These are phyloP conservation scores for Drosophila lacicola DNA, from an alignment of 2,888 invertebrate genomes.

Conservation along the genomic window DNA sequence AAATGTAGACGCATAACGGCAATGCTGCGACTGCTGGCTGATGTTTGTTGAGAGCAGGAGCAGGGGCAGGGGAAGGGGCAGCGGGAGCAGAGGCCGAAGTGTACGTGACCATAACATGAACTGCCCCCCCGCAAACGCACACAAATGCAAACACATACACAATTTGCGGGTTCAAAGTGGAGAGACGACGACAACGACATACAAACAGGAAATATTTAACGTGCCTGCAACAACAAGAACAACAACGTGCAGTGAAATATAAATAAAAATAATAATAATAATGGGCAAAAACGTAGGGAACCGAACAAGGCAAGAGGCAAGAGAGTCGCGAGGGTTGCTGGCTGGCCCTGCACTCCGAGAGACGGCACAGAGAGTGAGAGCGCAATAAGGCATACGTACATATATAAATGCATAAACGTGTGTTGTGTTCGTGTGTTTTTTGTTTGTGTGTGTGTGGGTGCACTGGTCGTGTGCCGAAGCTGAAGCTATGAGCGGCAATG, in stretches of 20 bases:
- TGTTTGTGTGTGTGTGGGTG: slow-evolving; percentile 47
- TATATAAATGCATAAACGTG: slow-evolving; percentile 34
- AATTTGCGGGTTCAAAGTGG: slow-evolving; percentile 69
- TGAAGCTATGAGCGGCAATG: slow-evolving; percentile 33
- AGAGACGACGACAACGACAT: slow-evolving; percentile 55
- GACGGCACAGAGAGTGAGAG: slow-evolving; percentile 27
- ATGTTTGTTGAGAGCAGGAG: slow-evolving; percentile 27
- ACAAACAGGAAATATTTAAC: slow-evolving; percentile 82
- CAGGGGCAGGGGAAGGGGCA: not conserved
- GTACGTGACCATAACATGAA: slow-evolving; percentile 82
- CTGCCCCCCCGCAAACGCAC: slow-evolving; percentile 47
- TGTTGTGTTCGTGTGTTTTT: slow-evolving; percentile 16
- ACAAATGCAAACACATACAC: slow-evolving; percentile 38
- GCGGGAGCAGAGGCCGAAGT: slow-evolving; percentile 31
- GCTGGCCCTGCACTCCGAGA: slow-evolving; percentile 60
- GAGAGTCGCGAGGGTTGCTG: slow-evolving; percentile 55
- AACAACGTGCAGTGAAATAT: slow-evolving; percentile 64
- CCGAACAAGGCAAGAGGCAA: slow-evolving; percentile 34
- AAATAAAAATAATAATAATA: slow-evolving; percentile 81
- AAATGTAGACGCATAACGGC: slow-evolving; percentile 66
- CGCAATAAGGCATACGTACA: slow-evolving; percentile 11
- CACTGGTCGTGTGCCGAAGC: slow-evolving; percentile 58
- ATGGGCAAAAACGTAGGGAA: slow-evolving; percentile 75
- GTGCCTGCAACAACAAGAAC: slow-evolving; percentile 74
- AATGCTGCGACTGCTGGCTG: slow-evolving; percentile 44